A percentile compares a stretch with the other conserved stretches of the same genome.
phyloP scores from a whole-genome alignment of 1,140 invertebrate species.

The Phocides pigmalion region DNA sequence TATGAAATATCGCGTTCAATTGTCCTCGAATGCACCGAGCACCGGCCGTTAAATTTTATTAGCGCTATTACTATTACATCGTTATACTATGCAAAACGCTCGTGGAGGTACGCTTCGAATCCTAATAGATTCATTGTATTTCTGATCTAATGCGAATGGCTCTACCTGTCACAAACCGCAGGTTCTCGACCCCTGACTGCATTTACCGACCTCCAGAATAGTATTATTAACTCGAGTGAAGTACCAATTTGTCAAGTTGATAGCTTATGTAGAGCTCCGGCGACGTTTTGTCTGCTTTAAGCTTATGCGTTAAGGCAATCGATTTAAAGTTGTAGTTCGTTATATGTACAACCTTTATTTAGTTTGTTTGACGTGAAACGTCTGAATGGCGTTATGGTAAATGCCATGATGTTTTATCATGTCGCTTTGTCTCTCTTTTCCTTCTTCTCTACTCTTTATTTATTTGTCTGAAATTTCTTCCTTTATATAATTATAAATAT shows the following conservation, averaged over 20 bases:
- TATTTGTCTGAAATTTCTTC: too few species aligned
- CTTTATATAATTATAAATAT: too few species aligned
- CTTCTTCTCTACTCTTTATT: too few species aligned
- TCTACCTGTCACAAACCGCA: conserved; percentile 41
- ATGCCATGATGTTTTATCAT: too few species aligned
- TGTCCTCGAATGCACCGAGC: conserved; percentile 39
- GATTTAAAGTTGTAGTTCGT: not conserved
- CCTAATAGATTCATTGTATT: conserved; percentile 66
- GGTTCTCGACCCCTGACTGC: conserved; percentile 37
- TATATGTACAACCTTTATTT: not conserved
- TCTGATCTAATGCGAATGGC: conserved; percentile 42
- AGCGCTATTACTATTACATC: conserved; percentile 51
- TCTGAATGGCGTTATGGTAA: too few species aligned
- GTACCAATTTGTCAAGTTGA: conserved; percentile 21
- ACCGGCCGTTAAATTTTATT: conserved; percentile 56
- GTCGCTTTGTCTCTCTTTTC: too few species aligned
- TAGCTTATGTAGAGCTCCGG: conserved; percentile 7
- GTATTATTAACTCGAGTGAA: conserved; percentile 19
- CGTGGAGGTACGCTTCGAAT: conserved; percentile 50
- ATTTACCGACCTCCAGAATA: conserved; percentile 19
- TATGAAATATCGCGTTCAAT: conserved; percentile 22
- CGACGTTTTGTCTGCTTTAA: conserved; percentile 15
- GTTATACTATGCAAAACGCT: conserved; percentile 40
- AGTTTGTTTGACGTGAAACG: too few species aligned
- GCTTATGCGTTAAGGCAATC: not conserved